These are phyloP conservation scores for Poecilia wingei DNA, from an alignment of 2,797 vertebrate species.

Conservation along the genomic window DNA sequence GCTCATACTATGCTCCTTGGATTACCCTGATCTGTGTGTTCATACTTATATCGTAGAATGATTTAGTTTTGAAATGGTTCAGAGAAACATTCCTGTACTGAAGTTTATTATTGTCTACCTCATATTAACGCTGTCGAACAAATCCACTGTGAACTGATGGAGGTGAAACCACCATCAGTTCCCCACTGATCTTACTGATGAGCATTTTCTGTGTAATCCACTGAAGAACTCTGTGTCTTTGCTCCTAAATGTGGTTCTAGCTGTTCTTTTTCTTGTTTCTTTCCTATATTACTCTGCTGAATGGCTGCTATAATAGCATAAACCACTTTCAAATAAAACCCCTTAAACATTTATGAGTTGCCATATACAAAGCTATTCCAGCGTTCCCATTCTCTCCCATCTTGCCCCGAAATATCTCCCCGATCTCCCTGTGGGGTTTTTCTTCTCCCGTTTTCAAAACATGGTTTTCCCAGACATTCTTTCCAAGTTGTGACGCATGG, in stretches of 20 bases:
- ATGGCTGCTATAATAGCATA: constrained; percentile 1
- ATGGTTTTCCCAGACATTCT: constrained; percentile 80
- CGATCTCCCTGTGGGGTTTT: constrained; percentile 27
- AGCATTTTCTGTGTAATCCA: neutral
- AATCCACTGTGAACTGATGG: neutral
- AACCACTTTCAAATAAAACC: neutral
- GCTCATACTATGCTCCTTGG: neutral
- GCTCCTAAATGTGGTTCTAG: neutral
- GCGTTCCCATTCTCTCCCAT: constrained; percentile 33
- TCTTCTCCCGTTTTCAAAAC: constrained; percentile 49
- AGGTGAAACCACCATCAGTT: neutral
- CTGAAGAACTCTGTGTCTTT: neutral
- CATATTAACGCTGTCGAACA: neutral
- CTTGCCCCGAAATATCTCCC: constrained; percentile 36
- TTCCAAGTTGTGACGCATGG: constrained; percentile 74
- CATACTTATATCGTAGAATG: neutral
- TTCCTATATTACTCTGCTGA: constrained; percentile 1
- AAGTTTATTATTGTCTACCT: neutral
- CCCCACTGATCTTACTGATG: neutral
- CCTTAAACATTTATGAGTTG: neutral
- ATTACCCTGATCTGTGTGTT: neutral
- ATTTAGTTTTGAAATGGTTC: neutral
- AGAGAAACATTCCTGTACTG: neutral
- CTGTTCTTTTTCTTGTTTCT: neutral
- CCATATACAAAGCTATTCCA: constrained; percentile 20